Evolutionary conservation across 2,888 invertebrate species (phyloP).

Genomic region (Brachyopa scutellaris): DNA sequence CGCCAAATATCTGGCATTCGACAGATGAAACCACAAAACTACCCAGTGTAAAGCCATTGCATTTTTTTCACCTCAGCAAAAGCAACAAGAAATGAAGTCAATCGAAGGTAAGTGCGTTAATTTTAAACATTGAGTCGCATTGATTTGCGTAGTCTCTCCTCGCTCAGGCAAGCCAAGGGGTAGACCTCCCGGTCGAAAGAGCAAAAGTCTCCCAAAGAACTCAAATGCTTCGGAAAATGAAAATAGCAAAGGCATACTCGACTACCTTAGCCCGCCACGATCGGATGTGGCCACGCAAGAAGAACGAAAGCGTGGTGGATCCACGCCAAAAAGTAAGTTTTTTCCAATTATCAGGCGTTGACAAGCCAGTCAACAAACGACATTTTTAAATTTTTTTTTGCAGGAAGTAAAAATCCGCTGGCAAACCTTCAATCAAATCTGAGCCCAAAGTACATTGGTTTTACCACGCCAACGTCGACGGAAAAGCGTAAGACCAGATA

Average conservation of each 20-base stretch:
- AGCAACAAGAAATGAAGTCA: slow-evolving; percentile 48
- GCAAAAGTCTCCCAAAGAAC: slow-evolving; percentile 10
- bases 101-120: slow-evolving; percentile 48
- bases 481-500: slow-evolving; percentile 50
- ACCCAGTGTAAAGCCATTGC: slow-evolving; percentile 31
- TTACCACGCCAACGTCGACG: slow-evolving; percentile 74
- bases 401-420: slow-evolving; percentile 76
- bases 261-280: slow-evolving; percentile 48
- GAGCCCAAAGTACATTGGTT: slow-evolving; percentile 80
- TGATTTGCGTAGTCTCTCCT: slow-evolving; percentile 22
- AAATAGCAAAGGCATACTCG: slow-evolving; percentile 36
- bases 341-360: background rate
- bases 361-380: background rate
- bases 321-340: slow-evolving; percentile 75
- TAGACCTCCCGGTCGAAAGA: slow-evolving; percentile 30
- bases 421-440: slow-evolving; percentile 78
- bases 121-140: slow-evolving; percentile 22
- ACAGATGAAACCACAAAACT: slow-evolving; percentile 49
- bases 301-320: slow-evolving; percentile 50
- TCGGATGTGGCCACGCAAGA: background rate
- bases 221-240: slow-evolving; percentile 45
- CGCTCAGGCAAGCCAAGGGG: slow-evolving; percentile 34
- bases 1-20: slow-evolving; percentile 65
- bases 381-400: slow-evolving; percentile 14
- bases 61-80: slow-evolving; percentile 40